Percentiles rank a stretch among this genome's conserved stretches.
phyloP scores from a whole-genome alignment of 2,797 vertebrate species.

The Malacoraja senta region DNA sequence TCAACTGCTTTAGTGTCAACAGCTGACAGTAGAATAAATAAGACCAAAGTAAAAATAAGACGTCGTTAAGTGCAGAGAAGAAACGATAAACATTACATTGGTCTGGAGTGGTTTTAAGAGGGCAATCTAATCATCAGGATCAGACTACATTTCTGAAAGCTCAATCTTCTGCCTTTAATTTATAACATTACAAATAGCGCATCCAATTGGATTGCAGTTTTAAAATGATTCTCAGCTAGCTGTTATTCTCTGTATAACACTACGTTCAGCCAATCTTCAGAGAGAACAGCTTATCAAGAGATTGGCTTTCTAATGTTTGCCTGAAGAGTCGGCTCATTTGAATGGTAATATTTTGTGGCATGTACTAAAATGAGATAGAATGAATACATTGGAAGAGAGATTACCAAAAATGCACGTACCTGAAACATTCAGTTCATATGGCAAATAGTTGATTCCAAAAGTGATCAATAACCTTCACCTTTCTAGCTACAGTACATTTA shows the following conservation, averaged over 20 bases:
- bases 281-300: neutral
- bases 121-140: neutral
- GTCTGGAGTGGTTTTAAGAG: neutral
- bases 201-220: neutral
- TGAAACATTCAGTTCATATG: neutral
- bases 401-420: neutral
- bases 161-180: neutral
- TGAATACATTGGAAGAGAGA: neutral
- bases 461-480: neutral
- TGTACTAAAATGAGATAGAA: neutral
- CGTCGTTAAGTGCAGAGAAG: conserved; percentile 9
- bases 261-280: neutral
- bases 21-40: neutral
- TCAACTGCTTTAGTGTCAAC: neutral
- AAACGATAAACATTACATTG: neutral
- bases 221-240: neutral
- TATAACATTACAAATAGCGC: neutral
- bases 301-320: neutral
- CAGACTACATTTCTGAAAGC: neutral
- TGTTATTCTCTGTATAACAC: neutral
- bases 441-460: neutral
- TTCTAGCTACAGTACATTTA: neutral
- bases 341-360: neutral
- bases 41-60: neutral
- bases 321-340: neutral